Percentiles rank a stretch among this genome's conserved stretches.
Conservation (phyloP, 2,797 vertebrate species). For the Antennarius maculatus region DNA sequence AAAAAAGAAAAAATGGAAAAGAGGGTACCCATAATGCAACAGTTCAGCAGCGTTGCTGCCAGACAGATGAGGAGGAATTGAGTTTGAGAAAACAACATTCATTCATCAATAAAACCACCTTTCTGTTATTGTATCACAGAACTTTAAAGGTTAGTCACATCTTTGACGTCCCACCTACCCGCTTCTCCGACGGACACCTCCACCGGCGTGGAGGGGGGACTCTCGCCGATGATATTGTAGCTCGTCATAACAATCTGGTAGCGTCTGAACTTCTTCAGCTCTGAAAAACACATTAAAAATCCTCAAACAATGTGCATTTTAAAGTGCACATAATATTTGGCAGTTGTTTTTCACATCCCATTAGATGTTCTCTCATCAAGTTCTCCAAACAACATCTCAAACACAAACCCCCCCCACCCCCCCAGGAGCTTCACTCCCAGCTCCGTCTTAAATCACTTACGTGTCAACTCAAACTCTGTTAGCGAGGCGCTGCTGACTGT, state of each 20-base stretch:
- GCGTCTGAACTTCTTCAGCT: slow-evolving; percentile 90
- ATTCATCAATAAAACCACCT: neutral
- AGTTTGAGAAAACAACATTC: neutral
- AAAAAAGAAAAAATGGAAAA: slow-evolving; percentile 3
- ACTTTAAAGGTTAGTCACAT: neutral
- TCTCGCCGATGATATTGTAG: slow-evolving; percentile 93
- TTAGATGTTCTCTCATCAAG: neutral
- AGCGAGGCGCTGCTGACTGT: slow-evolving; percentile 91
- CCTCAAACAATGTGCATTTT: neutral
- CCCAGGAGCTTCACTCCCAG: neutral
- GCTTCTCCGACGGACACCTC: slow-evolving; percentile 97
- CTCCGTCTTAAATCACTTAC: slow-evolving; percentile 82
- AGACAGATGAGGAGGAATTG: neutral
- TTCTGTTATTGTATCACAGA: neutral
- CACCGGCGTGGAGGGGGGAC: slow-evolving; percentile 86
- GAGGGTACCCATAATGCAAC: slow-evolving; percentile 2
- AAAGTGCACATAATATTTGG: neutral
- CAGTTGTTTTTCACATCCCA: neutral
- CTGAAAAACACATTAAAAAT: slow-evolving; percentile 64
- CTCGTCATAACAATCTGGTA: slow-evolving; percentile 94
- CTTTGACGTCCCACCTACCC: slow-evolving; percentile 76
- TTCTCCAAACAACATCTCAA: neutral
- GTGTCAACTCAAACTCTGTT: slow-evolving; percentile 93
- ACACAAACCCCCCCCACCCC: neutral
- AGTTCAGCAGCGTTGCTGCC: neutral